A percentile compares a stretch with the other conserved stretches of the same genome.
Evolutionary conservation across 2,888 invertebrate genomes (phyloP).

Genomic region (Steromphala cineraria): DNA sequence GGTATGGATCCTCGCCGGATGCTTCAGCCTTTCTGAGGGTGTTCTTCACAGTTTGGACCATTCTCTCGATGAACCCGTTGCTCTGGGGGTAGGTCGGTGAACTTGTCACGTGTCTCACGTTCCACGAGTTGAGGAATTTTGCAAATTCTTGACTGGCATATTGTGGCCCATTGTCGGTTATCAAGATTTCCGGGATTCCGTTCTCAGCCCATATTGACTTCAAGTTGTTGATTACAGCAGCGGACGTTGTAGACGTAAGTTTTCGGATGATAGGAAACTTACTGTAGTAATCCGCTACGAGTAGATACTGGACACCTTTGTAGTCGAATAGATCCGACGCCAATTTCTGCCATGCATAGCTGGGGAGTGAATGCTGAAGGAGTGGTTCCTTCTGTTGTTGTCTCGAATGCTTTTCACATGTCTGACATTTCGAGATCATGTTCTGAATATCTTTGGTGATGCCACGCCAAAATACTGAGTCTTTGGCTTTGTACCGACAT

Average conservation of each 20-base stretch:
- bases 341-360: neutral
- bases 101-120: neutral
- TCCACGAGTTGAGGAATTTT: neutral
- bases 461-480: too few relatives aligned
- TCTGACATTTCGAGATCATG: too few relatives aligned
- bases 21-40: constrained; percentile 4
- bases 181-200: neutral
- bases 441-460: too few relatives aligned
- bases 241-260: neutral
- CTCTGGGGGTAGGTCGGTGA: constrained; percentile 19
- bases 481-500: too few relatives aligned
- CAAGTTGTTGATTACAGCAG: neutral
- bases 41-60: constrained; percentile 20
- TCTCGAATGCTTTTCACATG: too few relatives aligned
- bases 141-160: too few relatives aligned
- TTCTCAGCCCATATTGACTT: neutral
- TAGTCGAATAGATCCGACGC: neutral
- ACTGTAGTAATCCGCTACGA: neutral
- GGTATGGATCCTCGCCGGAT: neutral
- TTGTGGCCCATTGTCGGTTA: neutral
- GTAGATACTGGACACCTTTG: neutral
- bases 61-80: constrained; percentile 23
- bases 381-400: too few relatives aligned
- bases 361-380: neutral
- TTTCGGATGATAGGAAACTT: constrained; percentile 17